Evolutionary conservation across 1,140 invertebrate genomes (phyloP), one percentile per base, ranked within the genome.

Genomic region (Anastrepha ludens): DNA sequence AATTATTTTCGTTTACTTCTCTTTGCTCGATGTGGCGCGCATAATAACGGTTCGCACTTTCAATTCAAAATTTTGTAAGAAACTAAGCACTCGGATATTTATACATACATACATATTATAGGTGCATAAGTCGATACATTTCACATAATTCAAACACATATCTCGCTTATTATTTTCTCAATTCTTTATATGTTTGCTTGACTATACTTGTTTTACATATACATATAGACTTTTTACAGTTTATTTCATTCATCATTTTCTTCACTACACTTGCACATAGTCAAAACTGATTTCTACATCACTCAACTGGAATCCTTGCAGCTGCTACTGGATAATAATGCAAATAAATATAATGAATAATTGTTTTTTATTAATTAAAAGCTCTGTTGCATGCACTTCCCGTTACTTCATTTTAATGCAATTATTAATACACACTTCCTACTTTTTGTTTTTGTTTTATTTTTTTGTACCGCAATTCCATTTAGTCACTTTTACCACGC

Each of bases 281-380:
- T 74, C 67, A 74, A 39, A 29, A 44, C 5, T 44, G 39, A 47
- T 74, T 74, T 47, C 13, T 44, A 44, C 41, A n/a, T 3, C 41
- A 44, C 13, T 74, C 41, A 74, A 74, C 17, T 47, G 13, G 17
- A 11, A 74, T 74, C 67, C 67, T 74, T 74, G 13, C 67, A 74
- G 67, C 67, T 74, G 8, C 41, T 6, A 55, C 29, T 29, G 29
- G 29, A 29, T 29, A 29, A 29, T 29, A 55, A 55, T 74, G 44
- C 7, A 44, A 74, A 74, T 62, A 62, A 62, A n/a, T 11, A 11
- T 11, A 62, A 62, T 62, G 5, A 17, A 62, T 3, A 62, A 62
- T 17, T 62, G 15, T 62, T 58, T 58, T 58, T 62, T 62, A n/a
- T 62, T 5, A 13, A 17, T n/a, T 8, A 17, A 62, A 62, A 17